phyloP scores from a whole-genome alignment of 92 coral and sea anemone species.

The Paramuricea clavata region DNA sequence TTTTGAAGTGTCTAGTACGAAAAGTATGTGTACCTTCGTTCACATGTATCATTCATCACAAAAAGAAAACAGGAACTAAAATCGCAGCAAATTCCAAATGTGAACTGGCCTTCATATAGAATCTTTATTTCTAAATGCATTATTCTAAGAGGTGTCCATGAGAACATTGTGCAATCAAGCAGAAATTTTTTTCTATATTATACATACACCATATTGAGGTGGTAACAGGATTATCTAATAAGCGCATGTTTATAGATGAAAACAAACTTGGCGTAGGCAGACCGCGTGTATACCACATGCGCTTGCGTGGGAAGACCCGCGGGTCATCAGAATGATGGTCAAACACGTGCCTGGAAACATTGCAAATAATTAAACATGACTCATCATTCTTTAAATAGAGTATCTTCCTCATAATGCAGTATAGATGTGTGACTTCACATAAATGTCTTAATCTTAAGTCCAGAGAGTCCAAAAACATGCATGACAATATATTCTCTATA shows the following conservation, averaged over 20 bases:
- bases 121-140: background rate
- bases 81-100: too few relatives aligned
- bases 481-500: too few relatives aligned
- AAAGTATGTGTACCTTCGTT: too few relatives aligned
- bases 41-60: too few relatives aligned
- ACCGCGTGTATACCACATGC: background rate
- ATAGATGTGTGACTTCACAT: too few relatives aligned
- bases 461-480: too few relatives aligned
- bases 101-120: too few relatives aligned
- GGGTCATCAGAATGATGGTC: background rate
- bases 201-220: background rate
- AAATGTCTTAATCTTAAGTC: too few relatives aligned
- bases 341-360: background rate
- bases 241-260: background rate
- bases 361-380: background rate
- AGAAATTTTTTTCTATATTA: background rate
- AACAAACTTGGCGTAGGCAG: background rate
- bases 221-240: background rate
- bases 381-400: background rate
- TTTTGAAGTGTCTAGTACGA: too few relatives aligned
- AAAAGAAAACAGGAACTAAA: too few relatives aligned
- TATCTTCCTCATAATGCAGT: too few relatives aligned
- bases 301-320: background rate
- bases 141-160: background rate
- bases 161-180: background rate